These are phyloP conservation scores for Cynopterus sphinx DNA, from an alignment of 2,797 vertebrate genomes.

Conservation along the genomic window DNA sequence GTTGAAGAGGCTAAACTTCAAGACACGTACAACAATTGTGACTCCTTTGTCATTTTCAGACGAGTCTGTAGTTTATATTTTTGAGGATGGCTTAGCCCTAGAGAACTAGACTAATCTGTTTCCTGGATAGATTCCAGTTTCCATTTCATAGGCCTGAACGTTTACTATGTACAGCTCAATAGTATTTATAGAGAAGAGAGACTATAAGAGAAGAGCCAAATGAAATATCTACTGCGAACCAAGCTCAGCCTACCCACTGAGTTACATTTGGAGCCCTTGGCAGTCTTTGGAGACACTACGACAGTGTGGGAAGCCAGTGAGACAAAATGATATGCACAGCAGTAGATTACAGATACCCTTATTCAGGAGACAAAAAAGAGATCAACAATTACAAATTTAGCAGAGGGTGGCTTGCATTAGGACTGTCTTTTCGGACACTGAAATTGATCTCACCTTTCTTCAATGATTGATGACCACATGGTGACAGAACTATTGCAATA, in stretches of 20 bases:
- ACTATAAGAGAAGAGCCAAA: neutral
- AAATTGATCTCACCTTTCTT: neutral
- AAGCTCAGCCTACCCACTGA: neutral
- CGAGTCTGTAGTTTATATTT: slow-evolving; percentile 26
- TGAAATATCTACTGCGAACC: neutral
- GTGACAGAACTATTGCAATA: neutral
- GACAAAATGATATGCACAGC: neutral
- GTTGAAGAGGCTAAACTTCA: neutral
- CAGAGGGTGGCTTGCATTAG: neutral
- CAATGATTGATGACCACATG: neutral
- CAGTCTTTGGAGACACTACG: neutral
- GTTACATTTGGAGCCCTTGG: neutral
- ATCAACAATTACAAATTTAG: neutral
- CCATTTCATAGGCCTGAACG: slow-evolving; percentile 20
- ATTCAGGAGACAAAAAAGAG: neutral
- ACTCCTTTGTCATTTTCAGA: neutral
- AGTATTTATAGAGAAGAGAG: neutral
- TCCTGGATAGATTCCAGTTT: slow-evolving; percentile 57
- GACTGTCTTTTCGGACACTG: neutral
- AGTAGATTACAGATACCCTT: neutral
- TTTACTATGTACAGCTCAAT: slow-evolving; percentile 27
- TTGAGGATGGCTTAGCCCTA: neutral
- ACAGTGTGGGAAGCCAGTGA: neutral
- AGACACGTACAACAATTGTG: neutral
- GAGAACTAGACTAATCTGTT: slow-evolving; percentile 24